phyloP scores from a whole-genome alignment of 2,797 vertebrate species.

The Miichthys miiuy region DNA sequence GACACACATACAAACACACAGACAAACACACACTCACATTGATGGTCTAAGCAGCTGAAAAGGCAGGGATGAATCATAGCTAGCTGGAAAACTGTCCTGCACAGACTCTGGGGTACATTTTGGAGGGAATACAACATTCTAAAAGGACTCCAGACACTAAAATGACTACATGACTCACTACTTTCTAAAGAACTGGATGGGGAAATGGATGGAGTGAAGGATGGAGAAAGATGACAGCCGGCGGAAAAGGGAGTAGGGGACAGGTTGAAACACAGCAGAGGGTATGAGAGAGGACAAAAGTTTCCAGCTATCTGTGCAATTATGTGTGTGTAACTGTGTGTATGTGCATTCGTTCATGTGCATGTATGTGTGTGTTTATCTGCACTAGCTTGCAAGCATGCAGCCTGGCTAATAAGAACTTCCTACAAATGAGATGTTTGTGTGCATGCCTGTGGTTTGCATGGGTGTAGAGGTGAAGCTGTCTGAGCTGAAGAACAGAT shows the following conservation, averaged over 20 bases:
- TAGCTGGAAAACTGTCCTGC: constrained; percentile 45
- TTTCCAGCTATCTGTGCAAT: constrained; percentile 55
- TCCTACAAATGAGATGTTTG: constrained; percentile 17
- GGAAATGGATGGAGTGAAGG: constrained; percentile 44
- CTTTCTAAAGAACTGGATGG: constrained; percentile 37
- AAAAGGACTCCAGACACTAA: constrained; percentile 45
- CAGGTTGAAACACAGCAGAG: constrained; percentile 62
- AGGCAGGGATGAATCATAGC: constrained; percentile 57
- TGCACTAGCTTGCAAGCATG: constrained; percentile 14
- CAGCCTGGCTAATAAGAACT: constrained; percentile 33
- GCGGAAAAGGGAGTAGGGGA: constrained; percentile 61
- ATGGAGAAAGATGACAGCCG: constrained; percentile 49
- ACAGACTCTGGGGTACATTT: constrained; percentile 56
- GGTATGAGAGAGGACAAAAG: constrained; percentile 62
- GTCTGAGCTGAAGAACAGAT: constrained; percentile 38
- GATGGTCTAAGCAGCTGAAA: constrained; percentile 65
- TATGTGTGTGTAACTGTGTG: constrained; percentile 28
- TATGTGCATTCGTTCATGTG: constrained; percentile 7
- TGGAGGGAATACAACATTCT: constrained; percentile 40
- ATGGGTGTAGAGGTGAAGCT: constrained; percentile 42
- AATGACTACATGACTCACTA: constrained; percentile 55
- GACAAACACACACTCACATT: constrained; percentile 12
- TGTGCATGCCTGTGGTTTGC: constrained; percentile 21
- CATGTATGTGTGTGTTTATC: constrained; percentile 18
- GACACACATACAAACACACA: constrained; percentile 10